These are phyloP conservation scores for Cyclura pinguis DNA, from an alignment of 2,797 vertebrate genomes.

Conservation along the genomic window DNA sequence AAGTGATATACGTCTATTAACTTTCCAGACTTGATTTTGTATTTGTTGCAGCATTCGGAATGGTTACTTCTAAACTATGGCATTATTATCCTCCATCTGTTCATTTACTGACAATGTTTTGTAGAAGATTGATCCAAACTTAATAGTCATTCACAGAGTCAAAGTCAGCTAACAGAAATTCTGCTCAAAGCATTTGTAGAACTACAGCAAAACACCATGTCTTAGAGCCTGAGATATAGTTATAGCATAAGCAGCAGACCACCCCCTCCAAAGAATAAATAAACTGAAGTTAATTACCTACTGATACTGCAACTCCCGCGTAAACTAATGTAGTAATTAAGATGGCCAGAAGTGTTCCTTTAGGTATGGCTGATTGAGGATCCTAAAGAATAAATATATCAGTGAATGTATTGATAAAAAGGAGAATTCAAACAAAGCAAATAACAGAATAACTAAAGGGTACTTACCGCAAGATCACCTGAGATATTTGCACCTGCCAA, in stretches of 20 bases:
- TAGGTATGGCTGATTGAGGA: conserved; percentile 96
- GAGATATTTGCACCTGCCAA: conserved; percentile 99
- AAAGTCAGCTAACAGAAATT: neutral
- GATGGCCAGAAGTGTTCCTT: conserved; percentile 96
- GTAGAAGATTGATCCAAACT: neutral
- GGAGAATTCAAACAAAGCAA: conserved; percentile 3
- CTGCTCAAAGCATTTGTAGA: neutral
- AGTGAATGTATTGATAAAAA: conserved; percentile 45
- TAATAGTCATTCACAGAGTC: neutral
- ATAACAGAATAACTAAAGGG: conserved; percentile 3
- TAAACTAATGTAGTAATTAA: conserved; percentile 95
- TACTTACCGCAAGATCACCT: conserved; percentile 95
- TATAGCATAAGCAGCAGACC: conserved; percentile 27
- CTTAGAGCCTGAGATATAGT: neutral
- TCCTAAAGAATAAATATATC: conserved; percentile 84
- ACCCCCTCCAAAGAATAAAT: conserved; percentile 44
- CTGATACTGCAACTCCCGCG: conserved; percentile 91
- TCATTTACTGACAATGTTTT: neutral
- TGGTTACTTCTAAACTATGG: neutral
- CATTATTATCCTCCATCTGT: neutral
- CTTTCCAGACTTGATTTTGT: neutral
- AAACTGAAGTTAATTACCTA: conserved; percentile 84
- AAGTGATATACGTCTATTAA: too few relatives aligned
- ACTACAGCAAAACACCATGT: neutral
- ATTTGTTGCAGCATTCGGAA: neutral